A percentile compares a stretch with the other conserved stretches of the same genome.
These are phyloP conservation scores for Melanchra persicariae DNA, from an alignment of 2,888 invertebrate species.

Conservation along the genomic window DNA sequence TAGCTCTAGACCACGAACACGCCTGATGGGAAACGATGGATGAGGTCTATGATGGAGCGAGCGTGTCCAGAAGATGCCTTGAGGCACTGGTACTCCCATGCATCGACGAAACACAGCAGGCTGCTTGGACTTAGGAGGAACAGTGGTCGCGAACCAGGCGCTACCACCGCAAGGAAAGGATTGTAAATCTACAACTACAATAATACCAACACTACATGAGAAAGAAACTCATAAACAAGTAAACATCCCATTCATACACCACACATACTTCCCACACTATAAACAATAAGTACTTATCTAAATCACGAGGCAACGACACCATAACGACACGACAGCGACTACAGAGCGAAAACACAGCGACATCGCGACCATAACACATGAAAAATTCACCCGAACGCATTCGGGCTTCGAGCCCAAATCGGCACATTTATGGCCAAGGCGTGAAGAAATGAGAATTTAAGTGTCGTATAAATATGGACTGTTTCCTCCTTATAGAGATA, in stretches of 20 bases:
- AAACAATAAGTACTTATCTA: constrained; percentile 63
- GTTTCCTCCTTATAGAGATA: constrained; percentile 14
- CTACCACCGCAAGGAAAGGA: too few relatives aligned
- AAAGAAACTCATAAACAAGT: neutral
- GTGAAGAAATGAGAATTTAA: constrained; percentile 77
- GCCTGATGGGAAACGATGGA: too few relatives aligned
- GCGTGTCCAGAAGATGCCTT: too few relatives aligned
- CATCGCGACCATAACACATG: constrained; percentile 42
- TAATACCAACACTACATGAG: neutral
- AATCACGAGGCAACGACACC: constrained; percentile 54
- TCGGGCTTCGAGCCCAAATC: constrained; percentile 58
- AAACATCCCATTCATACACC: constrained; percentile 5
- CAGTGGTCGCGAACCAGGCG: too few relatives aligned
- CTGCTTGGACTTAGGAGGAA: too few relatives aligned
- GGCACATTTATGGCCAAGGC: constrained; percentile 68
- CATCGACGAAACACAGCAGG: too few relatives aligned
- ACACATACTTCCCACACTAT: constrained; percentile 21
- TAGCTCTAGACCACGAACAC: too few relatives aligned
- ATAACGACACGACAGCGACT: constrained; percentile 37
- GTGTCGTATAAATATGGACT: constrained; percentile 70
- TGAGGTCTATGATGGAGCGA: too few relatives aligned
- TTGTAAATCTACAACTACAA: too few relatives aligned
- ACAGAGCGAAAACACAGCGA: constrained; percentile 36
- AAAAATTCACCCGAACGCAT: constrained; percentile 63
- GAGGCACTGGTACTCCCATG: too few relatives aligned